Base-by-base conservation (phyloP, 1,140 invertebrate genomes). In the Ooceraea biroi region DNA sequence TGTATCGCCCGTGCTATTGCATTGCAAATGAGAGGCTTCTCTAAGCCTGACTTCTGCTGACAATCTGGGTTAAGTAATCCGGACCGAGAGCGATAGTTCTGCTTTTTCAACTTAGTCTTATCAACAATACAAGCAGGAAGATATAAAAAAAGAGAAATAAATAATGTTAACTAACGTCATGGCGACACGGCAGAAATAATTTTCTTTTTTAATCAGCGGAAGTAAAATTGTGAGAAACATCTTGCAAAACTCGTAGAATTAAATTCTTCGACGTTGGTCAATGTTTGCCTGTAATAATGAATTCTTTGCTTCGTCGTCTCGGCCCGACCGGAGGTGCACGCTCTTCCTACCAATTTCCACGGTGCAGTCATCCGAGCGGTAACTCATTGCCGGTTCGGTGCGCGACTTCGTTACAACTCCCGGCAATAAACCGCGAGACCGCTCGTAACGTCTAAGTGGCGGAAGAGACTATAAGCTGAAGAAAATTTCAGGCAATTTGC, bases 321-420 rank as follows among this genome's bases (percentile, higher is more conserved):
- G 46, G 36, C 30, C 25, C 48, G 68, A 72, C 85, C 82, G 82
- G 74, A 84, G 71, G 27, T 85, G n/a, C 63, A 63, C 76, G 71
- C 74, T 71, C 30, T 55, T 87, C 65, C 57, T 82, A 71, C 61
- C 71, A 85, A 87, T 87, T 87, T 85, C 41, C 83, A 87, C 61
- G 76, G 74, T 36, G 58, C 55, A 68, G 17, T 77, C 66, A 77
- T 55, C 60, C 77, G 60, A 77, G 61, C 77, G 78, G 77, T 65
- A 87, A 82, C 72, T 82, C 77, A 77, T 85, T 71, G 74, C 85
- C 73, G 82, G 72, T 84, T 86, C 82, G 36, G 22, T 80, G 36
- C 68, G 41, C 68, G 65, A 69, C 66, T 85, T 82, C 77, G 77
- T 82, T 63, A 69, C 66, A 65, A 85, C 65, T 44, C 76, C 52